Percentiles rank a stretch among this genome's conserved stretches.
Conservation (phyloP, 1,140 invertebrate genomes). For the Meloidogyne exigua region DNA sequence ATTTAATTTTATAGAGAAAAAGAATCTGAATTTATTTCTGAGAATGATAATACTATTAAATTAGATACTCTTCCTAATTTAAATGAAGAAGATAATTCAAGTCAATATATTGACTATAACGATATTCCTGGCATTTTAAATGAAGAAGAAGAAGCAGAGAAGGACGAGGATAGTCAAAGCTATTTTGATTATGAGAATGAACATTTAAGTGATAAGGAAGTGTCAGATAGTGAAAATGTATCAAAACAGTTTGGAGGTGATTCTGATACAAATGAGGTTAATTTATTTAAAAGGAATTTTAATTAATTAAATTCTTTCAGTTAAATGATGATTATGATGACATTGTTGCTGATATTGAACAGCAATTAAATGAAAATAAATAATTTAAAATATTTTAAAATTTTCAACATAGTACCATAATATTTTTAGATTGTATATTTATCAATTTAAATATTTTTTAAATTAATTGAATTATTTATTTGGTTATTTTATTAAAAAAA, state of each 20-base stretch:
- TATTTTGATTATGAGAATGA: slow-evolving; percentile 1
- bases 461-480: too few species aligned
- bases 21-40: not conserved
- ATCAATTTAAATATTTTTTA: slow-evolving; percentile 10
- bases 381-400: not conserved
- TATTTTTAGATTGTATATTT: not conserved
- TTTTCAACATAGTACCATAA: not conserved
- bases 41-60: not conserved
- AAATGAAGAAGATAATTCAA: slow-evolving; percentile 5
- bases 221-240: slow-evolving; percentile 60
- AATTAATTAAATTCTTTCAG: not conserved
- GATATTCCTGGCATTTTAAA: not conserved
- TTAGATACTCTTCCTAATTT: not conserved
- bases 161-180: not conserved
- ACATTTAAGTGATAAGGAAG: slow-evolving; percentile 18
- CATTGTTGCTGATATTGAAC: not conserved
- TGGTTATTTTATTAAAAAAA: too few species aligned
- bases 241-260: not conserved
- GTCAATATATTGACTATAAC: not conserved
- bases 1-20: not conserved
- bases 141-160: too few species aligned
- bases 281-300: not conserved
- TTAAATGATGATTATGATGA: not conserved
- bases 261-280: not conserved
- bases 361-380: not conserved